phyloP scores from a whole-genome alignment of 1,140 invertebrate genomes.

The Drosophila suzukii region DNA sequence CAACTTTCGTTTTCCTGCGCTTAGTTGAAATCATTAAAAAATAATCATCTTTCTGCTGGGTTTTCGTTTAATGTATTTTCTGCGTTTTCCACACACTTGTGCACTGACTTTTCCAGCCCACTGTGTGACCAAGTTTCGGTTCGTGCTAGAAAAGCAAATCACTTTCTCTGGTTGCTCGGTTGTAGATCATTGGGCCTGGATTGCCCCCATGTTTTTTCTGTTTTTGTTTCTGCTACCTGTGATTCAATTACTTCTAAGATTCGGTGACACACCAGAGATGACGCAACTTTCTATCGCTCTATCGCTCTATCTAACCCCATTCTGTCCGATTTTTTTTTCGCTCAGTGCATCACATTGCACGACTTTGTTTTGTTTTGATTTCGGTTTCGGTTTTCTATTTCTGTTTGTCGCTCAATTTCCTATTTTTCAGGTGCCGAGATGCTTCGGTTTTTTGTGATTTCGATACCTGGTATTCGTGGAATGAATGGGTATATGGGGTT shows the following conservation, averaged over 20 bases:
- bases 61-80: constrained; percentile 32
- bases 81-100: constrained; percentile 9
- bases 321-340: constrained; percentile 1
- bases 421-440: constrained; percentile 11
- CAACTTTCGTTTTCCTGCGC: constrained; percentile 60
- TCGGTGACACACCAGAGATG: constrained; percentile 46
- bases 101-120: constrained; percentile 21
- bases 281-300: constrained; percentile 42
- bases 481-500: not conserved
- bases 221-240: not conserved
- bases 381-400: constrained; percentile 55
- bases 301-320: constrained; percentile 2
- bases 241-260: constrained; percentile 18
- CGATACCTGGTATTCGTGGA: not conserved
- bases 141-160: constrained; percentile 21
- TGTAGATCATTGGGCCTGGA: constrained; percentile 23
- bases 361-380: constrained; percentile 13
- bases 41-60: constrained; percentile 56
- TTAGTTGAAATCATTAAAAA: constrained; percentile 66
- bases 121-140: constrained; percentile 17
- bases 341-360: constrained; percentile 3
- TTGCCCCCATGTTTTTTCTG: not conserved
- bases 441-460: constrained; percentile 13
- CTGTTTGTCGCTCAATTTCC: constrained; percentile 24
- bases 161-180: constrained; percentile 33